Evolutionary conservation across 1,140 invertebrate genomes (phyloP), one percentile per base, ranked within the genome.

Genomic region (Aphis gossypii): DNA sequence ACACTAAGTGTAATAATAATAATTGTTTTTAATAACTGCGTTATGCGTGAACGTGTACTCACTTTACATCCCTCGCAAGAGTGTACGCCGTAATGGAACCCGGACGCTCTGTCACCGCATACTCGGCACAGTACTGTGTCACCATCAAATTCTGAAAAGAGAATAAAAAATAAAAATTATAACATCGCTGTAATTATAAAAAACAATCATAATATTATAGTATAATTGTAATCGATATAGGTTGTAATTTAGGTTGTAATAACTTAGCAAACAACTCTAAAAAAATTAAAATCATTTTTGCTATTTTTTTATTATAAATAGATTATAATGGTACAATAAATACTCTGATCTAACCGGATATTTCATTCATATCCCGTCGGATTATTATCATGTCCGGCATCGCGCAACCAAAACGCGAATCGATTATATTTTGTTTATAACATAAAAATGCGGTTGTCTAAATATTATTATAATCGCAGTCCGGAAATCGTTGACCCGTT

Each of bases 21-120:
- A 20, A 76, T 20, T 76, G 14, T n/a, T 18, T n/a, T 76, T n/a
- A n/a, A 68, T n/a, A 68, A 18, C 1, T 14, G 3, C n/a, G 11
- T 60, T n/a, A 76, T n/a, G n/a, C 25, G 11, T 46, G 44, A 87
- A 87, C 14, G 84, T 89, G 87, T 56, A 96, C 97, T 97, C 96
- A 99, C 99, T 97, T 99, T 99, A 96, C 99, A 99, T 95, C 99
- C 99, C 96, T 99, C 99, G 96, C 99, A 99, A 93, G 98, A 99
- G 95, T 99, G 99, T 94, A 99, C 99, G 54, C 99, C 99, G 97
- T 99, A 99, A 95, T 99, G 99, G 96, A 99, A 99, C 48, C 99
- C 99, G 91, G 98, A 99, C 87, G 99, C 99, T 95, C 99, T 99
- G 96, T 99, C 99, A 51, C 99, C 99, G 95, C 99, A 99, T n/a